Base-by-base conservation (phyloP, 2,113 vertebrate species). In the Pyrgilauda ruficollis region DNA sequence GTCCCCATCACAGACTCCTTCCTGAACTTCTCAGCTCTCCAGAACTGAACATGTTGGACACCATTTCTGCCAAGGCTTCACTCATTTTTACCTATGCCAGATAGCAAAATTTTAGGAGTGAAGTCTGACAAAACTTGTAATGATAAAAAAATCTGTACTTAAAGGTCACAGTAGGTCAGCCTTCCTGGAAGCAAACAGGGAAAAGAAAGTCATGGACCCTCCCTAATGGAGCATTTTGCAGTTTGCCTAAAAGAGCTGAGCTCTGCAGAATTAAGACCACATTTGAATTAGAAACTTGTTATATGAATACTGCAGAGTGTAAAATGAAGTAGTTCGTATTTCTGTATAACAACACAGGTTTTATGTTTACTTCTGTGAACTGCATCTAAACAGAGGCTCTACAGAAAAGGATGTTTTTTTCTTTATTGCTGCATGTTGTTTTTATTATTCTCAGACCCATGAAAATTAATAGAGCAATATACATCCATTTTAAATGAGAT, bases 391-490 rank as follows among this genome's bases (percentile, higher is more conserved):
- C 47, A 67, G 3, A 82, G 50, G 8, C 16, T 30, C 72, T 31
- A 61, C 46, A 80, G 47, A 56, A 94, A 90, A 91, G 15, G 11
- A 37, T 15, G 26, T 1, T 80, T 75, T 85, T 86, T 68, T 66
- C 85, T 94, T 94, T 87, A 94, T 44, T 75, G 67, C 84, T 88
- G 79, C 24, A 5, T 81, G 74, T 94, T 92, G 35, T 47, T 96
- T 93, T 89, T 92, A 86, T 75, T 82, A 64, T 91, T 90, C 58
- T 75, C 69, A 94, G 75, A 52, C 66, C 67, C 89, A 91, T 93
- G 72, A 90, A 97, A 96, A 95, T 91, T 91, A 94, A 86, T 87
- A 96, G 59, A 44, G 94, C 94, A 94, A 79, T 93, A 90, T 67
- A 63, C 47, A 72, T 83, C 50, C 68, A 59, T 95, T 94, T 94